Conservation (phyloP, 2,797 vertebrate genomes). For the Etheostoma nigrum region DNA sequence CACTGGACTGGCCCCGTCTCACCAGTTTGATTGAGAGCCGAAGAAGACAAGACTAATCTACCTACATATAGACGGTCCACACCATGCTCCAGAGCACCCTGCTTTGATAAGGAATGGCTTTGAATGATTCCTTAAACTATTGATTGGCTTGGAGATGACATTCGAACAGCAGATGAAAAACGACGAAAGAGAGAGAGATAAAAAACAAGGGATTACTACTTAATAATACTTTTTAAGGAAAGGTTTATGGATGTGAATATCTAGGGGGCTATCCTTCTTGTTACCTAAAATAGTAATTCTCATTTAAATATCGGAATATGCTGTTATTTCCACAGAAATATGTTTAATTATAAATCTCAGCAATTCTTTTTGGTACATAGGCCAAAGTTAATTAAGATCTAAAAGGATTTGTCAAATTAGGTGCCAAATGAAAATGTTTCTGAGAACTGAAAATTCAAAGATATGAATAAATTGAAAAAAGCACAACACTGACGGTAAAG, state of each 20-base stretch:
- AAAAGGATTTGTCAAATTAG: slow-evolving; percentile 6
- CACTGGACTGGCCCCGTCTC: slow-evolving; percentile 46
- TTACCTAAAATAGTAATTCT: slow-evolving; percentile 9
- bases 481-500: slow-evolving; percentile 44
- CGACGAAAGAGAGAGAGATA: slow-evolving; percentile 45
- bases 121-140: slow-evolving; percentile 80
- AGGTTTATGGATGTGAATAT: slow-evolving; percentile 43
- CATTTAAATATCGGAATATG: slow-evolving; percentile 23
- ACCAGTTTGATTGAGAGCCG: slow-evolving; percentile 67
- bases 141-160: slow-evolving; percentile 70
- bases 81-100: slow-evolving; percentile 63
- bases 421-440: neutral
- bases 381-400: slow-evolving; percentile 15
- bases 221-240: slow-evolving; percentile 61
- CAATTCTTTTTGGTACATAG: neutral
- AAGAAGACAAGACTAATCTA: slow-evolving; percentile 75
- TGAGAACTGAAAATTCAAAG: slow-evolving; percentile 25
- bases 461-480: slow-evolving; percentile 39
- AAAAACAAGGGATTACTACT: slow-evolving; percentile 57
- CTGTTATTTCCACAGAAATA: slow-evolving; percentile 10
- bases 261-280: slow-evolving; percentile 10
- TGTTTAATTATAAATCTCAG: slow-evolving; percentile 6
- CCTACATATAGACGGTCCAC: slow-evolving; percentile 47
- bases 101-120: slow-evolving; percentile 80
- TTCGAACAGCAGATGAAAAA: slow-evolving; percentile 49